Percentiles rank a stretch among this genome's conserved stretches.
phyloP scores from a whole-genome alignment of 2,797 vertebrate species.

The Intellagama lesueurii region DNA sequence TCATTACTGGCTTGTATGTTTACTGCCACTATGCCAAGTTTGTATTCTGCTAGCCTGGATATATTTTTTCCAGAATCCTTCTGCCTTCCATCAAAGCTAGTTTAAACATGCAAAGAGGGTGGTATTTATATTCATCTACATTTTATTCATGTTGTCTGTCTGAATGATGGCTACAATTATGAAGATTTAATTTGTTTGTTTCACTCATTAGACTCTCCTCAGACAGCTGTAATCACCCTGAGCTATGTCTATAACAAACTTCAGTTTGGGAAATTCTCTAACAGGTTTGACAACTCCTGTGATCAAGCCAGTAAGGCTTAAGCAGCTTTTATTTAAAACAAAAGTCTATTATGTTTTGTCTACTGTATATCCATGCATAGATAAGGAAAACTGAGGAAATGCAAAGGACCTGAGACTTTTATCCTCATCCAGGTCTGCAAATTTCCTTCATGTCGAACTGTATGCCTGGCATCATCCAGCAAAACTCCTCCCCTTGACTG shows the following conservation, averaged over 20 bases:
- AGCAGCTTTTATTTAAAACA: not conserved
- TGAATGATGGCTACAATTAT: not conserved
- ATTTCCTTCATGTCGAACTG: not conserved
- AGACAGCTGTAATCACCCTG: not conserved
- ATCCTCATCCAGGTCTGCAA: constrained; percentile 17
- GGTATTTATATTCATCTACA: not conserved
- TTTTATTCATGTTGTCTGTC: not conserved
- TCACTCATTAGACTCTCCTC: not conserved
- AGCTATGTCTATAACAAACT: not conserved
- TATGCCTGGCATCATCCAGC: not conserved
- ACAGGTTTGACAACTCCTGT: not conserved
- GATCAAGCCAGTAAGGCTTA: not conserved
- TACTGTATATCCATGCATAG: not conserved
- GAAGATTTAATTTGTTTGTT: not conserved
- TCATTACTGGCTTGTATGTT: not conserved
- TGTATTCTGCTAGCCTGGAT: not conserved
- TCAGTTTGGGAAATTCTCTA: not conserved
- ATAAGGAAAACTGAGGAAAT: not conserved
- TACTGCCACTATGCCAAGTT: not conserved
- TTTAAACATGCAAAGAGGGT: not conserved
- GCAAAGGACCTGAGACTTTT: not conserved
- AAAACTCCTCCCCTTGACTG: not conserved
- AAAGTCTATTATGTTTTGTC: not conserved
- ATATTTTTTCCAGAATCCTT: not conserved
- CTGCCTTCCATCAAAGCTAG: not conserved